Conservation (phyloP, 2,113 vertebrate genomes). For the Tinamus guttatus region DNA sequence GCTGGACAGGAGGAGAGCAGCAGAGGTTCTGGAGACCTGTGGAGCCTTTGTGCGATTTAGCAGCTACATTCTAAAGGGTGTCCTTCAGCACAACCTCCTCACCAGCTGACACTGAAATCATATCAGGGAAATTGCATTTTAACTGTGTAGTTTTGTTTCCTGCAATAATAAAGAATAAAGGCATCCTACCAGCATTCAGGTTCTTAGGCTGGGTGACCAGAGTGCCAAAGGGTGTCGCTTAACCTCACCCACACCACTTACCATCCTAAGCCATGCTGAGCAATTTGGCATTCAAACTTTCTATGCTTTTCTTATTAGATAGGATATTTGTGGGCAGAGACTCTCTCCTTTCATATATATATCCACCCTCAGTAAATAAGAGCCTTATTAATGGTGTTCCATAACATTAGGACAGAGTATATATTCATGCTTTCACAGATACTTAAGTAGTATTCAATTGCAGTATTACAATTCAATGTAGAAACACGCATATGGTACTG, state of each 20-base stretch:
- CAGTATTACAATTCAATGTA: too few species aligned
- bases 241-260: neutral
- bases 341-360: neutral
- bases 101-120: neutral
- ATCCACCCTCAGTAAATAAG: neutral
- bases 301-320: neutral
- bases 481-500: constrained; percentile 56
- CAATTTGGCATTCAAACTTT: neutral
- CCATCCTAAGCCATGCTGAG: neutral
- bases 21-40: neutral
- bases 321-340: neutral
- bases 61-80: neutral
- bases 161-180: neutral
- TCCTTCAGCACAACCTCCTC: neutral
- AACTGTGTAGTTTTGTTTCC: neutral
- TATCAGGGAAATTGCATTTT: neutral
- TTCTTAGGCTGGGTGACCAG: neutral
- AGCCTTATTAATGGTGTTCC: neutral
- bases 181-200: neutral
- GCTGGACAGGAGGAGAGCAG: neutral
- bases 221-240: neutral
- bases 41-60: neutral
- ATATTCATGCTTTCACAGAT: constrained; percentile 1
- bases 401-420: constrained; percentile 4
- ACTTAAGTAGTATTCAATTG: too few species aligned